Evolutionary conservation across 2,113 vertebrate genomes (phyloP), one percentile per base, ranked within the genome.

Genomic region (Perognathus longimembris): DNA sequence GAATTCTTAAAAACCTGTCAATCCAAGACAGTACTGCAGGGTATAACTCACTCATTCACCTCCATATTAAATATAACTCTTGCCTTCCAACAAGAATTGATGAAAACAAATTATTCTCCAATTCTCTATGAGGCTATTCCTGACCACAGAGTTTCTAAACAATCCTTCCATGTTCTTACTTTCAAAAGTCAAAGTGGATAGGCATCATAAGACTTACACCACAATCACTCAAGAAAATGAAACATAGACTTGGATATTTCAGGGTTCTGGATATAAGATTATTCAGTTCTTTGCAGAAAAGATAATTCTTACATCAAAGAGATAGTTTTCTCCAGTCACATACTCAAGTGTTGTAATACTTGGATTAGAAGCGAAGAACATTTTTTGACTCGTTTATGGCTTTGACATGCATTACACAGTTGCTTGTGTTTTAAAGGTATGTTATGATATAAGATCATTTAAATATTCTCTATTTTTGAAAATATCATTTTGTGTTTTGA

Each of bases 21-120:
- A 38, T 61, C 22, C 4, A 26, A 40, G 40, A 30, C 9, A 86
- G 6, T 36, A 17, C 7, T 92, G 1, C 5, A 64, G 9, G 9
- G 57, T 89, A 77, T 42, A 89, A 64, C 40, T 92, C 66, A 78
- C 64, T 89, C 40, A 24, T 63, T 3, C 7, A 36, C 3, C 26
- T 54, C 45, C 74, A 18, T 79, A 89, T 63, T 78, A 74, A 88
- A 82, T 89, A 69, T 40, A 66, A 59, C 66, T 85, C 18, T 78
- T 70, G 5, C 30, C 18, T 90, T 66, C 38, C 82, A 78, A 78
- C 32, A 88, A 34, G 8, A 85, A 78, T 61, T 66, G 6, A 79
- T 34, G 12, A 82, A 20, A 91, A n/a, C 10, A 28, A 66, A 61
- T 91, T 67, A 80, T 45, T 85, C 30, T 36, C 5, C 5, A 57